Evolutionary conservation across 1,140 invertebrate genomes (phyloP), one percentile per base, ranked within the genome.

Genomic region (Brachionus manjavacas): DNA sequence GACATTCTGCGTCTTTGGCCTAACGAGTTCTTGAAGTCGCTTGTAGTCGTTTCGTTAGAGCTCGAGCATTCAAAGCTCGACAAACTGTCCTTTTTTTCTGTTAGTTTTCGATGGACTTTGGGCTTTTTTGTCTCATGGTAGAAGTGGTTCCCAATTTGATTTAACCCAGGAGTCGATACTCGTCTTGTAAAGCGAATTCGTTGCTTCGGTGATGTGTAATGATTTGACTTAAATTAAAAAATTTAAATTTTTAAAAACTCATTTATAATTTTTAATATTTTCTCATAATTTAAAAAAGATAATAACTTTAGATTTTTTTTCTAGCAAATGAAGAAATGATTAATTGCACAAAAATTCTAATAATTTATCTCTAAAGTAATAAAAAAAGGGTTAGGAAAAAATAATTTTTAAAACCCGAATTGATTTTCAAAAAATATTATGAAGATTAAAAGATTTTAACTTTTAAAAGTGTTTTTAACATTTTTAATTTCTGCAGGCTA

Each of bases 21-120:
- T 6, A 72, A 2, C 9, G 16, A 35, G 43, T 39, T 72, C 39
- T 72, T 72, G 7, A 72, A 72, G n/a, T 72, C 68, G 41, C 72
- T 76, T 12, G 72, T 76, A 4, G 72, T 52, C 11, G 41, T 76
- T 23, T 76, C 72, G 41, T 20, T 76, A 46, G 72, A 76, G 16
- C 72, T 76, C 1, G 72, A 76, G 23, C 14, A 76, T 28, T 76
- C 72, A 49, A 28, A 49, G 49, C 72, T 76, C 16, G 72, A 76
- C n/a, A 46, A 12, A 49, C 72, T 76, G 41, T 76, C 20, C 14
- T 49, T 76, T 28, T 49, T 76, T 14, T 46, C 39, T 4, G 20
- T 76, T 49, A 76, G n/a, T 76, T 28, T 46, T 49, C 72, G 41
- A 76, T 46, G 23, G 16, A n/a, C 23, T 76, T 46, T 49, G 41